Evolutionary conservation across 2,888 invertebrate species (phyloP).

Genomic region (Branchipolynoe longqiensis): DNA sequence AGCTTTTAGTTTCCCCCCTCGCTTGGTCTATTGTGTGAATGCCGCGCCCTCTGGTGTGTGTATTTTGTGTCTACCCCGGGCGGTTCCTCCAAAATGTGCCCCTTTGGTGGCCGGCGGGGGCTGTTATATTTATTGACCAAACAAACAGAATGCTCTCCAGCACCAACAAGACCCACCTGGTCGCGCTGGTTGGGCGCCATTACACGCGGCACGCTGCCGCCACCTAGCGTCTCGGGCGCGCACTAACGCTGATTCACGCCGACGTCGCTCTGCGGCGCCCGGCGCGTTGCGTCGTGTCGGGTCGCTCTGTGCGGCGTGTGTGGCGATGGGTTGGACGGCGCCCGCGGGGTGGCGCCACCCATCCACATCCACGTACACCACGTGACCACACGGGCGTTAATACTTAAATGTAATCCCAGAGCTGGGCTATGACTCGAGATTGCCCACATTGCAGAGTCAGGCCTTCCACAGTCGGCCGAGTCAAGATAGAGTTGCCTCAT

Average conservation of each 20-base stretch:
- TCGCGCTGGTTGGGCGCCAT: background rate
- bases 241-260: background rate
- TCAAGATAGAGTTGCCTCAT: too few species aligned
- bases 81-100: background rate
- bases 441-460: too few species aligned
- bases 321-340: background rate
- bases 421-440: too few species aligned
- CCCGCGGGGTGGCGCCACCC: background rate
- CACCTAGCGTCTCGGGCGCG: background rate
- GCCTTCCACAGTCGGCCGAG: too few species aligned
- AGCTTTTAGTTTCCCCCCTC: conserved; percentile 24
- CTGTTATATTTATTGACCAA: conserved; percentile 52
- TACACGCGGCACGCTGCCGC: conserved; percentile 7
- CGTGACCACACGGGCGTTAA: conserved; percentile 8
- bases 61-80: conserved; percentile 44
- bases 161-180: conserved; percentile 50
- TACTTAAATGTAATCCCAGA: conserved; percentile 19
- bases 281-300: background rate
- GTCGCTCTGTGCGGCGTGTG: background rate
- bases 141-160: conserved; percentile 28
- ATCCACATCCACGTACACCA: background rate
- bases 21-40: conserved; percentile 36
- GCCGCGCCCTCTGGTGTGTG: background rate
- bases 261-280: too few species aligned
- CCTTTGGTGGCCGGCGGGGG: background rate